phyloP scores from a whole-genome alignment of 2,113 vertebrate species.

The Trematomus loennbergii region DNA sequence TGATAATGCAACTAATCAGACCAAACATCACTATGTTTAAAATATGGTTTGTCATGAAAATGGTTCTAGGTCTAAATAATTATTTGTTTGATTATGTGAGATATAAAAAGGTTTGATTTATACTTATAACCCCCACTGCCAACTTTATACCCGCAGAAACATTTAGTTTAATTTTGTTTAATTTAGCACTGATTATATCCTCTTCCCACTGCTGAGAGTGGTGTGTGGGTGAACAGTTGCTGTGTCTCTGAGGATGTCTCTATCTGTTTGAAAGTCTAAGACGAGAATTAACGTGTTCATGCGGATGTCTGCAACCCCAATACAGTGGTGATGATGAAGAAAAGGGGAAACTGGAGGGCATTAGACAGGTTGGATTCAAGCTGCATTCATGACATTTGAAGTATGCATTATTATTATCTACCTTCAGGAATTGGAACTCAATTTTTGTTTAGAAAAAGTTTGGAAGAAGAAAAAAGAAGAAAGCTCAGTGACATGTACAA shows the following conservation, averaged over 20 bases:
- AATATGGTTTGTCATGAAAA: no score
- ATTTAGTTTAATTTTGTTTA: slow-evolving; percentile 5
- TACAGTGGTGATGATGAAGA: slow-evolving; percentile 33
- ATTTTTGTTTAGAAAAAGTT: neutral
- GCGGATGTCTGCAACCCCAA: slow-evolving; percentile 38
- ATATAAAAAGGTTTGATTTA: slow-evolving; percentile 8
- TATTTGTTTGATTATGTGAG: neutral
- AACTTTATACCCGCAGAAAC: neutral
- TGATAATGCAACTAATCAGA: slow-evolving; percentile 3
- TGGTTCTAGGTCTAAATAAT: neutral
- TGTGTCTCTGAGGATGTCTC: slow-evolving; percentile 19
- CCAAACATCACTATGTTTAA: neutral
- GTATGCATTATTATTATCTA: neutral
- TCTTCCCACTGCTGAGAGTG: neutral
- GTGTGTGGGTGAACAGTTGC: slow-evolving; percentile 15
- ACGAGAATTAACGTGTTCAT: slow-evolving; percentile 45
- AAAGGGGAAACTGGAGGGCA: slow-evolving; percentile 10
- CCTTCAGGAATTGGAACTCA: neutral
- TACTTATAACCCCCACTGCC: neutral
- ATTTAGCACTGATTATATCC: slow-evolving; percentile 25
- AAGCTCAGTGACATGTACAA: neutral
- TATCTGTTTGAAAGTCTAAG: slow-evolving; percentile 29
- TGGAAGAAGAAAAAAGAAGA: no score
- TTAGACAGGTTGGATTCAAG: neutral
- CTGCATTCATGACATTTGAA: slow-evolving; percentile 10